A percentile compares a stretch with the other conserved stretches of the same genome.
Conservation (phyloP, 2,888 invertebrate species). For the Eupelmus urozonus region DNA sequence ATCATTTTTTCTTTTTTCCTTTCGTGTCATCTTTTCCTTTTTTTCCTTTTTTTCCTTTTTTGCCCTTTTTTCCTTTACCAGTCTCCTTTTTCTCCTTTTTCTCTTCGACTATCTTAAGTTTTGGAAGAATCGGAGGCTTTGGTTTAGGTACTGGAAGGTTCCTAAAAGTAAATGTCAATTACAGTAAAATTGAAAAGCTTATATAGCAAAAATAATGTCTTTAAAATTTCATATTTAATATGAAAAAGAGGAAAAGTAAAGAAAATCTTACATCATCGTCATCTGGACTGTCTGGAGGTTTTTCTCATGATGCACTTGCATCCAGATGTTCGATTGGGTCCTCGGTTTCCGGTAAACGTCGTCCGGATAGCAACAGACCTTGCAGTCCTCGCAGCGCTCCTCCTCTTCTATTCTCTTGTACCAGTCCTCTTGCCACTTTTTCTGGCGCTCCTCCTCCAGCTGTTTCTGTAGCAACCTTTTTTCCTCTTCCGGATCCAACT, state of each 20-base stretch:
- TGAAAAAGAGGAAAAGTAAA: not conserved
- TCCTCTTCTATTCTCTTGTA: conserved; percentile 44
- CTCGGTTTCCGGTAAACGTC: conserved; percentile 61
- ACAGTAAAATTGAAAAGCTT: not conserved
- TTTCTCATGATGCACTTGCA: conserved; percentile 63
- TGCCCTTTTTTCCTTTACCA: not conserved
- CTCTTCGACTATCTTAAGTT: conserved; percentile 11
- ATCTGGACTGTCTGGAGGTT: conserved; percentile 63
- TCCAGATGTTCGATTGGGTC: conserved; percentile 65
- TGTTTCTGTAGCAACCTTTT: not conserved
- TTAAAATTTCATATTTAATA: too few relatives aligned
- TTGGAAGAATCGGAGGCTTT: conserved; percentile 55
- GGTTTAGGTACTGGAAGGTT: conserved; percentile 59
- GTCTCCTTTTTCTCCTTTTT: conserved; percentile 1
- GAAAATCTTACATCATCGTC: conserved; percentile 63
- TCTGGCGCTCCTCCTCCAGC: conserved; percentile 6
- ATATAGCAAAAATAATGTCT: not conserved
- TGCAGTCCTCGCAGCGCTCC: conserved; percentile 60
- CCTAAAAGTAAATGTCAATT: conserved; percentile 35
- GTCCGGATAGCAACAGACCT: conserved; percentile 59
- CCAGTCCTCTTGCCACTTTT: conserved; percentile 45
- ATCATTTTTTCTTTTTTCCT: too few relatives aligned
- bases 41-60: conserved; percentile 6
- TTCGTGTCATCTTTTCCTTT: not conserved
- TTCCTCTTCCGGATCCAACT: not conserved